Conservation (phyloP, 2,113 vertebrate species). For the Paradoxurus hermaphroditus region DNA sequence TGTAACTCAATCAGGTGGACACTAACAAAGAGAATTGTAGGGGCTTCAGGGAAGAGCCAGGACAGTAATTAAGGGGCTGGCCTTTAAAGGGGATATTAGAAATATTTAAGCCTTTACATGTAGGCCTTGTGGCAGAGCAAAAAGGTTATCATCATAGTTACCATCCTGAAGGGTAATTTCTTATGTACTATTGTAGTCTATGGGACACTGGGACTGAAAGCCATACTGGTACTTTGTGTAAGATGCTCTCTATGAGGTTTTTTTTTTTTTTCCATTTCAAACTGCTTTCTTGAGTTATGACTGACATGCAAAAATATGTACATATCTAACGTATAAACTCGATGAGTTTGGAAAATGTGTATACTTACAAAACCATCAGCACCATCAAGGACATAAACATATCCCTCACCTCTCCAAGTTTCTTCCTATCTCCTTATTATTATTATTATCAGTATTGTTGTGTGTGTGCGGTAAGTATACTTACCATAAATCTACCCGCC, state of each 20-base stretch:
- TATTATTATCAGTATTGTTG: neutral
- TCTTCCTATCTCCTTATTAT: neutral
- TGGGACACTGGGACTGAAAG: neutral
- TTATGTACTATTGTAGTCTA: neutral
- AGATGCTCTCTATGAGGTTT: neutral
- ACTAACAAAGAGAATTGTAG: conserved; percentile 63
- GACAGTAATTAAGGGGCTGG: conserved; percentile 55
- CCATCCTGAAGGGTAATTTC: neutral
- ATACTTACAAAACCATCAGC: neutral
- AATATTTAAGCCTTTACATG: conserved; percentile 50
- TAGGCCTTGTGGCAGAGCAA: neutral
- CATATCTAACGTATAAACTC: neutral
- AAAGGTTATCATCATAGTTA: neutral
- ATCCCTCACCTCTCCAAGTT: neutral
- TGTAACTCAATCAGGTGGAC: conserved; percentile 69
- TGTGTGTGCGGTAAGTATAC: neutral
- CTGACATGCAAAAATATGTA: neutral
- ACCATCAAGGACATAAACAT: neutral
- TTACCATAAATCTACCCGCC: neutral
- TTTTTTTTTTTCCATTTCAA: neutral
- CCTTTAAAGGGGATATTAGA: conserved; percentile 62
- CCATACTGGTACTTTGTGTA: neutral
- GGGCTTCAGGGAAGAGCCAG: conserved; percentile 58
- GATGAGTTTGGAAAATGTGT: neutral
- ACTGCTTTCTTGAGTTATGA: neutral